Conservation (phyloP, 2,888 invertebrate species). For the Ennomos erosarius region DNA sequence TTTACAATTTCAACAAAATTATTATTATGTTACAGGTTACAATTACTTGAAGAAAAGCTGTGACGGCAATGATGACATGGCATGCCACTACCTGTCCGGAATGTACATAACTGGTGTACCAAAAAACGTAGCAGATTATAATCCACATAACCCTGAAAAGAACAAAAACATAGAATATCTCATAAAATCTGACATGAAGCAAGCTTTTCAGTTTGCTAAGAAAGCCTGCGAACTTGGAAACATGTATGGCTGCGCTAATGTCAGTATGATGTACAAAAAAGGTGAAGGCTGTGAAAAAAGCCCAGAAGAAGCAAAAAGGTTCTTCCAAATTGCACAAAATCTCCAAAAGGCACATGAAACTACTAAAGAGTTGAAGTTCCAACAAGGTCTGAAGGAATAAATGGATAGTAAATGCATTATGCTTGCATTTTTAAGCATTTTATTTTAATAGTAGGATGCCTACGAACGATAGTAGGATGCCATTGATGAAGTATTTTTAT, state of each 20-base stretch:
- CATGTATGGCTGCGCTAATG: slow-evolving; percentile 95
- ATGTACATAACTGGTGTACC: slow-evolving; percentile 91
- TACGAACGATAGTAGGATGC: too few relatives aligned
- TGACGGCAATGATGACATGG: slow-evolving; percentile 86
- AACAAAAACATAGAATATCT: slow-evolving; percentile 80
- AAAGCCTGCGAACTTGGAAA: slow-evolving; percentile 94
- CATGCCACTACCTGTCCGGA: slow-evolving; percentile 93
- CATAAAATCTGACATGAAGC: slow-evolving; percentile 88
- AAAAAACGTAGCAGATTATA: slow-evolving; percentile 78
- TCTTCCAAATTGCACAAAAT: slow-evolving; percentile 88
- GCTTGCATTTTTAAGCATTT: slow-evolving; percentile 17
- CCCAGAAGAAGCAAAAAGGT: slow-evolving; percentile 88
- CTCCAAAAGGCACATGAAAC: slow-evolving; percentile 88
- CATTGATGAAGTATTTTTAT: slow-evolving; percentile 6
- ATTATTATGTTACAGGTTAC: slow-evolving; percentile 71
- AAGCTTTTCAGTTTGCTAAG: slow-evolving; percentile 91
- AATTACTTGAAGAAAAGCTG: slow-evolving; percentile 86
- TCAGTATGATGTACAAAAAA: slow-evolving; percentile 93
- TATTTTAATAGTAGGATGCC: neutral
- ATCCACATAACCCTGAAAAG: slow-evolving; percentile 68
- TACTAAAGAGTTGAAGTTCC: slow-evolving; percentile 83
- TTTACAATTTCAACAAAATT: too few relatives aligned
- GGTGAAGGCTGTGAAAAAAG: slow-evolving; percentile 94
- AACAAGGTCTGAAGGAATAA: slow-evolving; percentile 75
- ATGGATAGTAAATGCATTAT: slow-evolving; percentile 1